These are phyloP conservation scores for Cecidostiba fungosa DNA, from an alignment of 2,888 invertebrate genomes.

Conservation along the genomic window DNA sequence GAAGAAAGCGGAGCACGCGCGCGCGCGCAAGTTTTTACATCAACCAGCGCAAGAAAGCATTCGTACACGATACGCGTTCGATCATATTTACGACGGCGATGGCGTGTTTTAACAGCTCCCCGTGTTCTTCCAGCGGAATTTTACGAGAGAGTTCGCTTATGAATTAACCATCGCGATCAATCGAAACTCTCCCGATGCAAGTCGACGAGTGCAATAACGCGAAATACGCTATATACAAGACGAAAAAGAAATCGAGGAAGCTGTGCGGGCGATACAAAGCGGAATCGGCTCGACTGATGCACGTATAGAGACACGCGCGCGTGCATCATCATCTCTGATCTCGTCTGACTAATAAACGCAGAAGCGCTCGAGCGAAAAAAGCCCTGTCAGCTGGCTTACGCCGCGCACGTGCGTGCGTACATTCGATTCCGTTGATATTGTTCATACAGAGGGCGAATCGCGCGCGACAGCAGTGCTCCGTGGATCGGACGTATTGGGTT, in stretches of 20 bases:
- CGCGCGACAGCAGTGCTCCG: constrained; percentile 17
- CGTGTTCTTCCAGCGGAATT: not conserved
- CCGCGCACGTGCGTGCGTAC: not conserved
- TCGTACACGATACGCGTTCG: not conserved
- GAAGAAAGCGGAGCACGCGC: constrained; percentile 12
- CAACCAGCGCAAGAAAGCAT: not conserved
- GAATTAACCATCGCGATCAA: constrained; percentile 62
- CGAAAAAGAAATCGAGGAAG: not conserved
- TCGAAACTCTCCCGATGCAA: constrained; percentile 33
- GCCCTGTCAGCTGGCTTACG: constrained; percentile 54
- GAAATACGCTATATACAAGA: not conserved
- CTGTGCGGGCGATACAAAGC: constrained; percentile 21
- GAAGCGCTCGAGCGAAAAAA: constrained; percentile 39
- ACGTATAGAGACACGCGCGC: not conserved
- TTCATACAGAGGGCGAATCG: constrained; percentile 11
- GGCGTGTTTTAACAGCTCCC: constrained; percentile 54
- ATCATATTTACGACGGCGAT: constrained; percentile 61
- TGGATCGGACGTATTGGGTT: constrained; percentile 70
- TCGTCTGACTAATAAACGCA: constrained; percentile 22
- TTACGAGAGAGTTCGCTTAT: not conserved
- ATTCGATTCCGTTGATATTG: constrained; percentile 37
- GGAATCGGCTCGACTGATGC: not conserved
- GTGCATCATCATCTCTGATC: constrained; percentile 29
- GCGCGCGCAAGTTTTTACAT: constrained; percentile 1
- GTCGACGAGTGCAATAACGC: constrained; percentile 32